Percentiles rank a stretch among this genome's conserved stretches.
phyloP scores from a whole-genome alignment of 2,113 vertebrate genomes.

The Semicossyphus pulcher region DNA sequence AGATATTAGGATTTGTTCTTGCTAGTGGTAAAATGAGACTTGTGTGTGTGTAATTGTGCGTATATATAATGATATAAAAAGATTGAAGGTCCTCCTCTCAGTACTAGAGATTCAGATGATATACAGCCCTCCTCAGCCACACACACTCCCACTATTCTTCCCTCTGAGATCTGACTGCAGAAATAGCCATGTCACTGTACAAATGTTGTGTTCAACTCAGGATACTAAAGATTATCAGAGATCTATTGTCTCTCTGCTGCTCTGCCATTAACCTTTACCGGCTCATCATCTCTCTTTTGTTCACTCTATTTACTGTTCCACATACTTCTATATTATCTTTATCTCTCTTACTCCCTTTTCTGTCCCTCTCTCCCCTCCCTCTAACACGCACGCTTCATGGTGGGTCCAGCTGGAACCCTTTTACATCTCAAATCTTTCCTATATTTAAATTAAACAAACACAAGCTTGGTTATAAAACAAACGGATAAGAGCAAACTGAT shows the following conservation, averaged over 20 bases:
- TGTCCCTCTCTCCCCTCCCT: no score
- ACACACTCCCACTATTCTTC: background rate
- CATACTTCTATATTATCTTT: background rate
- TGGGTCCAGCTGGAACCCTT: background rate
- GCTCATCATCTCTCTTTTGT: background rate
- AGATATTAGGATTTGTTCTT: no score
- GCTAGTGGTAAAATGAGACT: no score
- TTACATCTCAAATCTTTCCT: background rate
- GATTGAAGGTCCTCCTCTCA: conserved; percentile 8
- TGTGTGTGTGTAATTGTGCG: background rate
- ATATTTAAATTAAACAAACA: background rate
- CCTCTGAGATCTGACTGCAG: background rate
- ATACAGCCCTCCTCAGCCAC: background rate
- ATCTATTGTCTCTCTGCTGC: conserved; percentile 18
- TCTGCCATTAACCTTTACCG: conserved; percentile 19
- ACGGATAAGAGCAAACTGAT: no score
- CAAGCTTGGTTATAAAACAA: no score
- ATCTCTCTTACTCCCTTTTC: background rate
- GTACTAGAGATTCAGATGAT: conserved; percentile 13
- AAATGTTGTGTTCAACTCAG: conserved; percentile 5
- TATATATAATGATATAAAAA: background rate
- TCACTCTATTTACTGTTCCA: background rate
- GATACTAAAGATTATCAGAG: conserved; percentile 23
- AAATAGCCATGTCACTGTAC: conserved; percentile 28
- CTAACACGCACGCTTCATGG: no score